Conservation (phyloP, 2,888 invertebrate species). For the Drosophila nigricruria region DNA sequence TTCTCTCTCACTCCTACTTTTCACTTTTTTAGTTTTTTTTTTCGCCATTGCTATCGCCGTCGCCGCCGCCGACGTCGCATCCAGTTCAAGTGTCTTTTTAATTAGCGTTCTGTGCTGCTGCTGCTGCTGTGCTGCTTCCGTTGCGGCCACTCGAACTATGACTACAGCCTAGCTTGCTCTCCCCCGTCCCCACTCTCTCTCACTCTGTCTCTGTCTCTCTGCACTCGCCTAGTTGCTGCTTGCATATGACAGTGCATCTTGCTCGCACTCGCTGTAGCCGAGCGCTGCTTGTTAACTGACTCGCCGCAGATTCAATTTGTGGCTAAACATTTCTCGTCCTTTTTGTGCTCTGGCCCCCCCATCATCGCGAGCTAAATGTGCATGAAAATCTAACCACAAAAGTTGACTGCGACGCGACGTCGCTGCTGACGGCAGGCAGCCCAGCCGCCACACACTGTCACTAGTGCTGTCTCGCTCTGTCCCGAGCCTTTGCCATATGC, state of each 20-base stretch:
- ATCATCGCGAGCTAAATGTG: conserved; percentile 79
- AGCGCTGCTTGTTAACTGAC: conserved; percentile 66
- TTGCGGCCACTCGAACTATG: conserved; percentile 66
- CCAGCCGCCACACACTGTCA: conserved; percentile 34
- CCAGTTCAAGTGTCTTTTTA: conserved; percentile 79
- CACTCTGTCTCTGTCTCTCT: neutral
- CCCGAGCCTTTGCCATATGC: conserved; percentile 24
- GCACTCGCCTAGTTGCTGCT: neutral
- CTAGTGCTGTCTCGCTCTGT: conserved; percentile 55
- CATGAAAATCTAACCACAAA: conserved; percentile 76
- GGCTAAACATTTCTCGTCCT: conserved; percentile 75
- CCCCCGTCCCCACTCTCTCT: neutral
- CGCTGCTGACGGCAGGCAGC: conserved; percentile 30
- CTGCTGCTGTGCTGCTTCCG: conserved; percentile 58
- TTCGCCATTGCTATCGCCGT: neutral
- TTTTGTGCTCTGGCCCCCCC: conserved; percentile 55
- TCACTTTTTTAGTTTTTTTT: conserved; percentile 19
- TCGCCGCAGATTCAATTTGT: conserved; percentile 73
- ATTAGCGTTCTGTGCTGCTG: conserved; percentile 80
- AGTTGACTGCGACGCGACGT: conserved; percentile 34
- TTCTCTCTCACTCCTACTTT: conserved; percentile 4
- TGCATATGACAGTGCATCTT: conserved; percentile 8
- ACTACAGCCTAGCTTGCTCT: conserved; percentile 29
- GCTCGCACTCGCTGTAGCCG: conserved; percentile 1
- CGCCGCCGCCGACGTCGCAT: conserved; percentile 21